Percentiles rank a stretch among this genome's conserved stretches.
Evolutionary conservation across 2,797 vertebrate species (phyloP).

Genomic region (Malurus leucopterus): DNA sequence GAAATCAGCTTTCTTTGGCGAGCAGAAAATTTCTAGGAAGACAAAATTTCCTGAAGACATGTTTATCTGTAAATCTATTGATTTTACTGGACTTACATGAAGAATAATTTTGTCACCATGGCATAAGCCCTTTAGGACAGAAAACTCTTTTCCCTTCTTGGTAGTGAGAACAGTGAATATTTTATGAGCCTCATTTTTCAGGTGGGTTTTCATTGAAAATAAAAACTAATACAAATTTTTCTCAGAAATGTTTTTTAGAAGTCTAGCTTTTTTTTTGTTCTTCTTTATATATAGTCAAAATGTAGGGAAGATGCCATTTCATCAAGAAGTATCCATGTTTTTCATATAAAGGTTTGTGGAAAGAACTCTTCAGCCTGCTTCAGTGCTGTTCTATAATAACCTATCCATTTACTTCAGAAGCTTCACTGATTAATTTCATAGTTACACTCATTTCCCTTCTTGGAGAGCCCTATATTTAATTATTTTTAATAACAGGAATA

Average conservation of each 20-base stretch:
- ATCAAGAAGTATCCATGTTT: not conserved
- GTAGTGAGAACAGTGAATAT: not conserved
- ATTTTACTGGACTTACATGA: not conserved
- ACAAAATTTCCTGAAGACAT: not conserved
- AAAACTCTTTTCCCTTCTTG: not conserved
- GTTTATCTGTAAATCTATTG: not conserved
- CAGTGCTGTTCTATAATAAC: not conserved
- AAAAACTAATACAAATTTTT: not conserved
- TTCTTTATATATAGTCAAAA: not conserved
- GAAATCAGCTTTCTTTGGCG: not conserved
- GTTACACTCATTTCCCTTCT: conserved; percentile 27
- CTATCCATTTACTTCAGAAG: conserved; percentile 5
- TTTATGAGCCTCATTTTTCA: not conserved
- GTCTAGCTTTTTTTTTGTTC: not conserved
- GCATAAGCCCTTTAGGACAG: not conserved
- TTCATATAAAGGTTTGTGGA: not conserved
- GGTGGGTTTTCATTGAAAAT: not conserved
- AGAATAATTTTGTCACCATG: not conserved
- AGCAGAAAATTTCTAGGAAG: not conserved
- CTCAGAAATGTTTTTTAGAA: not conserved
- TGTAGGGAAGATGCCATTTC: not conserved
- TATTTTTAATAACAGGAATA: conserved; percentile 35
- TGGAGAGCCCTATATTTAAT: conserved; percentile 15
- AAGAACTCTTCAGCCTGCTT: not conserved
- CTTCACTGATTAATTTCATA: conserved; percentile 18